Conservation (phyloP, 2,888 invertebrate species). For the Cybosia mesomella region DNA sequence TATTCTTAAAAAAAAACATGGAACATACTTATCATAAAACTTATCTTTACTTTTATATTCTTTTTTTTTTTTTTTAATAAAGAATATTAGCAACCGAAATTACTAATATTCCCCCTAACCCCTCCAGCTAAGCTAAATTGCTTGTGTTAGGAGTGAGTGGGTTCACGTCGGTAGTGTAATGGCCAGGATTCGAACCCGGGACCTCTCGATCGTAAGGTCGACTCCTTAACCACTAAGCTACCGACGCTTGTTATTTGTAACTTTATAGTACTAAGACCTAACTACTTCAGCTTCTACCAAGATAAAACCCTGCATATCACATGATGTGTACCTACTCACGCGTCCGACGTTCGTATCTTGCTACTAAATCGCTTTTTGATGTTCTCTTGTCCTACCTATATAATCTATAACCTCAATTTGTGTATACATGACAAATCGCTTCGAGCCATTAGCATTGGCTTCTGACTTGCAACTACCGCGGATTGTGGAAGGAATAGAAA, state of each 20-base stretch:
- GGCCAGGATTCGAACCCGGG: too few species aligned
- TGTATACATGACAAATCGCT: slow-evolving; percentile 38
- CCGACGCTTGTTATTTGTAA: too few species aligned
- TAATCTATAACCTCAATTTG: slow-evolving; percentile 27
- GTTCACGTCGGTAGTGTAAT: too few species aligned
- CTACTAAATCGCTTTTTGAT: slow-evolving; percentile 50
- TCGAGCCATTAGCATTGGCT: slow-evolving; percentile 26
- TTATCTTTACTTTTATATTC: background rate
- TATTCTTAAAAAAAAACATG: too few species aligned
- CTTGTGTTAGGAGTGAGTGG: too few species aligned
- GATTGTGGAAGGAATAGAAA: background rate
- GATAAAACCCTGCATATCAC: slow-evolving; percentile 31
- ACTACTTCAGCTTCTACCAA: background rate
- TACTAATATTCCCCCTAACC: too few species aligned
- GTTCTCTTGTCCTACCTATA: slow-evolving; percentile 32
- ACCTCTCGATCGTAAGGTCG: too few species aligned
- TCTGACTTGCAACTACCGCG: background rate
- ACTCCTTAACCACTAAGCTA: too few species aligned
- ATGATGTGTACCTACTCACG: slow-evolving; percentile 3
- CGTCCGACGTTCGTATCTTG: slow-evolving; percentile 18
- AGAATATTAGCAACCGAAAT: too few species aligned
- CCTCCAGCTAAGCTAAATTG: too few species aligned
- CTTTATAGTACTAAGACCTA: background rate
- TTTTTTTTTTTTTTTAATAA: too few species aligned
- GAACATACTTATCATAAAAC: background rate